Evolutionary conservation across 2,888 invertebrate species (phyloP).

Genomic region (Patella caerulea): DNA sequence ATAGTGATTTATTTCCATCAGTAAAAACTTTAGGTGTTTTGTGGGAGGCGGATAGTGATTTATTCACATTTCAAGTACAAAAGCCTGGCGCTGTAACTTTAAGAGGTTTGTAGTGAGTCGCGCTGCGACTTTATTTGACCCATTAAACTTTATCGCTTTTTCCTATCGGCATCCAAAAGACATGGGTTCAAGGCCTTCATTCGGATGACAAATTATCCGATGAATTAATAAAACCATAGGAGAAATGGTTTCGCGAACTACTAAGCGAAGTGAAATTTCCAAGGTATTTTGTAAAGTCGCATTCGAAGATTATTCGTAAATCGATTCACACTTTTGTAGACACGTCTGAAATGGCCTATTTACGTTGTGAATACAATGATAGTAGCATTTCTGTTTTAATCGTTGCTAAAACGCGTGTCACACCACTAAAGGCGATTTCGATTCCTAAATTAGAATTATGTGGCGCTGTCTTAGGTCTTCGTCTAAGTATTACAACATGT

Average conservation of each 20-base stretch:
- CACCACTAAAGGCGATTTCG: conserved; percentile 14
- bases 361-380: neutral
- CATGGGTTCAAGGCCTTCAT: neutral
- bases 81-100: neutral
- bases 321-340: too few relatives aligned
- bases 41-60: conserved; percentile 13
- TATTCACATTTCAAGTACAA: neutral
- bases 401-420: neutral
- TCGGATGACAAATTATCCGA: neutral
- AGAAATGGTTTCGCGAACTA: too few relatives aligned
- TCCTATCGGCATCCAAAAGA: neutral
- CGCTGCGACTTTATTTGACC: too few relatives aligned
- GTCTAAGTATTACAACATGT: neutral
- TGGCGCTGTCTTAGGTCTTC: conserved; percentile 17
- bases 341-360: too few relatives aligned
- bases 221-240: neutral
- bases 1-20: neutral
- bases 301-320: too few relatives aligned
- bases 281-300: too few relatives aligned
- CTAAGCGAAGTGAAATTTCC: too few relatives aligned
- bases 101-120: neutral
- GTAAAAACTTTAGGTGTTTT: conserved; percentile 6
- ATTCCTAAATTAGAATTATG: conserved; percentile 24
- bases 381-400: conserved; percentile 16
- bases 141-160: too few relatives aligned